Evolutionary conservation across 92 coral and sea anemone species (phyloP), one percentile per base, ranked within the genome.

Genomic region (Plumapathes pennacea): DNA sequence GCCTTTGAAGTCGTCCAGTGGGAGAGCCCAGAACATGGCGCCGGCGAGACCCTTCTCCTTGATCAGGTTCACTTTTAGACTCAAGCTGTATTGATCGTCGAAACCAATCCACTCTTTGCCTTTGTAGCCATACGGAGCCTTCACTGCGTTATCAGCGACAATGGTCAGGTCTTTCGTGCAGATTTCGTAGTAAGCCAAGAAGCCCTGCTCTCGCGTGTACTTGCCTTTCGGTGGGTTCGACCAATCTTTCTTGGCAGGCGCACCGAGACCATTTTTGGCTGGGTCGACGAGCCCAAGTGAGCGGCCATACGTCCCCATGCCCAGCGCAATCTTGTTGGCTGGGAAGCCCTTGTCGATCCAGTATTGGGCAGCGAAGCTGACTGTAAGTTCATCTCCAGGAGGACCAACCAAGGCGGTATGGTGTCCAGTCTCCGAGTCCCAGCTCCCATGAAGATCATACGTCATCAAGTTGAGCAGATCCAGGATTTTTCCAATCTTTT

Each of bases 1-100:
- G 21, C 97, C 97, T 21, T 64, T 77, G 82, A 90, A 90, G 66
- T 90, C 97, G 48, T 90, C 97, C 53, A 90, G 64, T 45, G 80
- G 87, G 15, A 90, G 67, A 1, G 97, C 97, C 97, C 97, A 90
- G 85, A 90, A 90, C 97, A 90, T 90, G 18, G 97, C 90, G 17
- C 97, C 97, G 27, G 67, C 78, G 51, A 90, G 71, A 27, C 95
- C 95, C 53, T 76, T 86, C 10, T 20, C n/a, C 51, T 71, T 72
- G 32, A 89, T 64, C 22, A 89, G 62, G 2, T 32, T 11, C 0
- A 74, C 50, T 62, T 85, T 85, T 34, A 50, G 31, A 1, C 50
- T 8, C 60, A 86, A 55, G 42, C 95, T 86, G 25, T 48, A 0
- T 13, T 43, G 21, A 30, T 78, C 65, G n/a, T 86, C 95, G 34